phyloP scores from a whole-genome alignment of 92 coral and sea anemone genomes.

The Scolanthus callimorphus region DNA sequence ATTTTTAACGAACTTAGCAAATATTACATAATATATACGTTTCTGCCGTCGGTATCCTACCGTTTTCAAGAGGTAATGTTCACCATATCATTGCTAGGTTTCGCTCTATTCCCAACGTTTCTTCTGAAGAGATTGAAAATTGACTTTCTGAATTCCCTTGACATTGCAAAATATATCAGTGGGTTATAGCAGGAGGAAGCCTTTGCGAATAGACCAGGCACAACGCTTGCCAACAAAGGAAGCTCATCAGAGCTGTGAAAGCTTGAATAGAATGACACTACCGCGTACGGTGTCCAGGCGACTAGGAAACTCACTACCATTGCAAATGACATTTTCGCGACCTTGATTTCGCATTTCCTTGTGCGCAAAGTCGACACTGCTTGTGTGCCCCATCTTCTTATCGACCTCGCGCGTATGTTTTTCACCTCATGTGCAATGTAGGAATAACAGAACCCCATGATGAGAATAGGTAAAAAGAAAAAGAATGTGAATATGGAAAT shows the following conservation, averaged over 20 bases:
- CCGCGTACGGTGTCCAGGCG: slow-evolving; percentile 17
- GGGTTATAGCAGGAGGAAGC: slow-evolving; percentile 4
- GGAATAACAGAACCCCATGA: not conserved
- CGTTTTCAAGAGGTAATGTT: too few relatives aligned
- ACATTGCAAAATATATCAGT: slow-evolving; percentile 1
- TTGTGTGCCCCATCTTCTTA: not conserved
- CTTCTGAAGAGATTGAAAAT: too few relatives aligned
- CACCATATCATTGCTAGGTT: too few relatives aligned
- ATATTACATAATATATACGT: too few relatives aligned
- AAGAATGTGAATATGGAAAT: slow-evolving; percentile 1
- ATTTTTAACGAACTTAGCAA: too few relatives aligned
- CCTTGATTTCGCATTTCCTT: not conserved
- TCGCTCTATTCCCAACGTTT: too few relatives aligned
- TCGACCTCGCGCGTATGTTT: not conserved
- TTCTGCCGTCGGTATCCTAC: too few relatives aligned
- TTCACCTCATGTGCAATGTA: not conserved
- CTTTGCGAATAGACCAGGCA: slow-evolving; percentile 14
- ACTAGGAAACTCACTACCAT: not conserved
- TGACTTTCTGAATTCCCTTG: slow-evolving; percentile 6
- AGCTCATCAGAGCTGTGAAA: not conserved
- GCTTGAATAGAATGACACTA: slow-evolving; percentile 3
- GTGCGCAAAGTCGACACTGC: not conserved
- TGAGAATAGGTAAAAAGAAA: not conserved
- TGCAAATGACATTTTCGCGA: not conserved
- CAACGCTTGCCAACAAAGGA: not conserved